These are phyloP conservation scores for Heliocidaris tuberculata DNA, from an alignment of 35 echinoderm and acorn worm species.

Conservation along the genomic window DNA sequence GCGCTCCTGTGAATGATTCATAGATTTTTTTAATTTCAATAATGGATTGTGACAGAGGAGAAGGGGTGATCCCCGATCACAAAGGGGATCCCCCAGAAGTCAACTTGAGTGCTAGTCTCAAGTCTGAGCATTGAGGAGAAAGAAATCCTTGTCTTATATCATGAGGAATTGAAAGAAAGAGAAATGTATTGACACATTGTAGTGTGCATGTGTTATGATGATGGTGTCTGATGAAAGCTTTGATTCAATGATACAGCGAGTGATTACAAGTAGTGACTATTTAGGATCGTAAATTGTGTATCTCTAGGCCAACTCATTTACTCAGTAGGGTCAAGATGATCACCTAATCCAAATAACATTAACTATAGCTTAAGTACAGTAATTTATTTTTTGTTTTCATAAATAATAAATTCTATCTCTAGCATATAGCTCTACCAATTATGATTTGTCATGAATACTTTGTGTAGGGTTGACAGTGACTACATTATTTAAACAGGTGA, in stretches of 20 bases:
- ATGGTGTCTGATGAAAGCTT: background rate
- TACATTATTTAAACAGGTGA: no score
- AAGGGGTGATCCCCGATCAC: constrained; percentile 14
- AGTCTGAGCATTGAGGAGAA: background rate
- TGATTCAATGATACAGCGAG: background rate
- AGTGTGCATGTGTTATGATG: background rate
- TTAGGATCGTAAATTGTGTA: background rate
- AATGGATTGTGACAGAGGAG: constrained; percentile 30
- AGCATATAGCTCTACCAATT: no score
- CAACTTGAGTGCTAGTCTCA: background rate
- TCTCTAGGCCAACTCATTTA: background rate
- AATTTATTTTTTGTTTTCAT: background rate
- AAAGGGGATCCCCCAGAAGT: constrained; percentile 2
- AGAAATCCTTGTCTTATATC: background rate
- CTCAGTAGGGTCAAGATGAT: no score
- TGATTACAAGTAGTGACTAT: background rate
- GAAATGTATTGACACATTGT: background rate
- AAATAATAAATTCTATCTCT: background rate
- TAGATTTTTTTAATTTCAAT: constrained; percentile 43
- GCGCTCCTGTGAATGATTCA: constrained; percentile 15
- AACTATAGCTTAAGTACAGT: no score
- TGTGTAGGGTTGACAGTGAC: no score
- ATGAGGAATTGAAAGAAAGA: background rate
- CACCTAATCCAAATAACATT: no score
- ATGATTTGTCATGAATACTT: no score